Percentiles rank a stretch among this genome's conserved stretches.
Conservation (phyloP, 2,113 vertebrate genomes). For the Alaudala cheleensis region DNA sequence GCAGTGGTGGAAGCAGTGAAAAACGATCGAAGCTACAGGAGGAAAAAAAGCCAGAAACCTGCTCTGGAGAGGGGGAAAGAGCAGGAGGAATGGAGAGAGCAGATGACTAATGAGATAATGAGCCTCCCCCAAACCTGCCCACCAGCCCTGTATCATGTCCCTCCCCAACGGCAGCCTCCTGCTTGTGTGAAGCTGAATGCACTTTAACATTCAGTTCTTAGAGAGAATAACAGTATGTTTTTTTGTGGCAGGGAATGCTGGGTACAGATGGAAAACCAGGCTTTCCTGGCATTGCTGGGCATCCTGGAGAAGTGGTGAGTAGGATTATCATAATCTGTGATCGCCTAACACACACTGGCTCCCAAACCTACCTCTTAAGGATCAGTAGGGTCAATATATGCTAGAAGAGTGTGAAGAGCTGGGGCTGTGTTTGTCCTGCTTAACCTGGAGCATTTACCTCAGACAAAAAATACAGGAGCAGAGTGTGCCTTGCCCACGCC, state of each 20-base stretch:
- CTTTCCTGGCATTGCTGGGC: constrained; percentile 28
- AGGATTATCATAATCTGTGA: background rate
- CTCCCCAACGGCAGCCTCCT: background rate
- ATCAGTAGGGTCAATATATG: background rate
- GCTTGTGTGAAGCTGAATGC: background rate
- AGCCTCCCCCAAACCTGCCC: background rate
- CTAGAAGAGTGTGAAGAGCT: background rate
- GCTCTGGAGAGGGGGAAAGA: background rate
- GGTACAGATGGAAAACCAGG: constrained; percentile 42
- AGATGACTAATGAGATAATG: background rate
- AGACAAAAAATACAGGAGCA: background rate
- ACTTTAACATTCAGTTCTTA: background rate
- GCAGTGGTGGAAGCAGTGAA: background rate
- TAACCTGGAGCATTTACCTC: background rate
- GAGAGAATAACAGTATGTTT: background rate
- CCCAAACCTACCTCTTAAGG: background rate
- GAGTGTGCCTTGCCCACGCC: background rate
- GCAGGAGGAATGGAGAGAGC: background rate
- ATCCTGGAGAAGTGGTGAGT: constrained; percentile 25
- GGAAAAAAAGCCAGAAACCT: background rate
- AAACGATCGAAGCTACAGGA: background rate
- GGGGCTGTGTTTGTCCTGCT: background rate
- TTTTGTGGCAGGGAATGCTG: background rate
- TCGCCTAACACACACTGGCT: background rate
- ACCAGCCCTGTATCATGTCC: fast-evolving